phyloP scores from a whole-genome alignment of 2,888 invertebrate species.

The Frankliniella intonsa region DNA sequence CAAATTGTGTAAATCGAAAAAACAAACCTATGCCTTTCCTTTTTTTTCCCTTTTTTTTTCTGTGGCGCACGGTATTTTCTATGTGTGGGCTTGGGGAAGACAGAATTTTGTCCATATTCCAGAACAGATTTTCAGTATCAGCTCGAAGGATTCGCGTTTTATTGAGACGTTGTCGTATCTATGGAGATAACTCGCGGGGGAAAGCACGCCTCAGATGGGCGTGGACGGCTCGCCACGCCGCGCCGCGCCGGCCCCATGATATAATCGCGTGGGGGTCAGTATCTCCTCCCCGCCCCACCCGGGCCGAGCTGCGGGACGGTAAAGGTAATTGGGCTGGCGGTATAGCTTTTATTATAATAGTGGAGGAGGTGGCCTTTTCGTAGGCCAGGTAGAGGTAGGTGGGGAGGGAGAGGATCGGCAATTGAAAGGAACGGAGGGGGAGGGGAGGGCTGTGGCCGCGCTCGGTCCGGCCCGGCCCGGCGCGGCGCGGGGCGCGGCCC shows the following conservation, averaged over 20 bases:
- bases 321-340: neutral
- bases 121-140: no score
- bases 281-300: no score
- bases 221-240: neutral
- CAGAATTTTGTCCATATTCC: neutral
- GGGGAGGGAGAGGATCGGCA: no score
- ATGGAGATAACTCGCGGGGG: neutral
- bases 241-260: neutral
- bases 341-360: neutral
- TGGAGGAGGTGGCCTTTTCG: neutral
- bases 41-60: neutral
- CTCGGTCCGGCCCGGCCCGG: no score
- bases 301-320: no score
- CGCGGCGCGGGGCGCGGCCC: no score
- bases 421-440: no score
- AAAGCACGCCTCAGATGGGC: no score
- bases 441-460: no score
- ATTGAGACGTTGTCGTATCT: neutral
- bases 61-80: neutral
- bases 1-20: conserved; percentile 1
- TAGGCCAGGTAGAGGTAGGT: neutral
- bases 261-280: no score
- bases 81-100: neutral
- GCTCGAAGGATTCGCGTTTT: neutral
- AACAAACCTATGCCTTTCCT: neutral